Evolutionary conservation across 1,140 invertebrate genomes (phyloP), one percentile per base, ranked within the genome.

Genomic region (Aphaenogaster rudis): DNA sequence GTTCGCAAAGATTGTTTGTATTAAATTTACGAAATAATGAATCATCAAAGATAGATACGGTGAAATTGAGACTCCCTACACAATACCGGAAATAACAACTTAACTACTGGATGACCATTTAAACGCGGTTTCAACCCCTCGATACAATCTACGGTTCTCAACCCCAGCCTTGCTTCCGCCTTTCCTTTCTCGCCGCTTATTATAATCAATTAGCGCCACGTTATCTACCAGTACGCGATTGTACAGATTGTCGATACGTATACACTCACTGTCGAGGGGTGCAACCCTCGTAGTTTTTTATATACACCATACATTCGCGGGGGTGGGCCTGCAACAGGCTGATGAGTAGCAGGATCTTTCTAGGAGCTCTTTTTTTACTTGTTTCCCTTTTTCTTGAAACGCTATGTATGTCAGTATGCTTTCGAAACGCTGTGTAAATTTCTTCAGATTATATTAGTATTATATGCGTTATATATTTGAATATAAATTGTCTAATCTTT

Each of bases 191-290:
- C 59, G 11, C 64, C 87, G 87, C 90, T 95, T 95, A 94, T 95
- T 94, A 94, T 95, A 95, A 95, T 95, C 94, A 95, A 95, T 95
- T 95, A 95, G 93, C 93, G 92, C 91, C 87, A 92, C 86, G 93
- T 93, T 95, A 95, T 94, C 94, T 93, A 92, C 88, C 86, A 92
- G 91, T 92, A 94, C 94, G 90, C 93, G 88, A 92, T 91, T 88
- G 61, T 81, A 86, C 88, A 61, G 86, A 54, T 80, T 76, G 78
- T 71, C 84, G 81, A 84, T 81, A 86, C 86, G 86, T 77, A 87
- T 76, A 87, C 28, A 72, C 54, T 39, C 59, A 21, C 67, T 54
- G 28, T 86, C 76, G 79, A 92, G 92, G 95, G 95, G 94, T 94
- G 91, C 91, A 93, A 95, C 95, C 95, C 95, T 95, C 94, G 63